Percentiles rank a stretch among this genome's conserved stretches.
phyloP scores from a whole-genome alignment of 1,140 invertebrate species.

The Leptopilina boulardi region DNA sequence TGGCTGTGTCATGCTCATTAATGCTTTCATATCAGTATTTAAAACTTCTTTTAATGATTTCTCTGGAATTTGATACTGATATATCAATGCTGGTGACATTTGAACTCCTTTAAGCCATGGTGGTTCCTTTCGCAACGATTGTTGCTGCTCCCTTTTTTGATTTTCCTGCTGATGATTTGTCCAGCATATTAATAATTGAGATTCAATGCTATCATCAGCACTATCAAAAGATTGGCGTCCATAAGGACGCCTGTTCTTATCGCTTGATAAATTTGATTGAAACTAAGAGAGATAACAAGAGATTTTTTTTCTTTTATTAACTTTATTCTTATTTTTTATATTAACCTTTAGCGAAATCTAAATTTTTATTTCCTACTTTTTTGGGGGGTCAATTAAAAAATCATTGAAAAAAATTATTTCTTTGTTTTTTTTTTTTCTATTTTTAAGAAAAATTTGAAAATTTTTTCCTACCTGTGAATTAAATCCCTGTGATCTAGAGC shows the following conservation, averaged over 20 bases:
- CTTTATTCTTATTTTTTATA: neutral
- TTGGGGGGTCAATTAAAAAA: no score
- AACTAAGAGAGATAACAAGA: constrained; percentile 17
- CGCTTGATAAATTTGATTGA: constrained; percentile 9
- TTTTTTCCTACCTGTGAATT: constrained; percentile 32
- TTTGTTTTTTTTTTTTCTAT: neutral
- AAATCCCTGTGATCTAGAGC: constrained; percentile 59
- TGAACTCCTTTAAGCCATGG: constrained; percentile 81
- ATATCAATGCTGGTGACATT: constrained; percentile 82
- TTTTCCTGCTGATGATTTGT: constrained; percentile 44
- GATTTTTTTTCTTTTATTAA: constrained; percentile 31
- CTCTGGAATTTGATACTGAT: constrained; percentile 81
- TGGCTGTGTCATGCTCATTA: constrained; percentile 81
- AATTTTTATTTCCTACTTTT: neutral
- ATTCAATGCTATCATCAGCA: neutral
- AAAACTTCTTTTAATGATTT: constrained; percentile 81
- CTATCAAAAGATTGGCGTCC: constrained; percentile 14
- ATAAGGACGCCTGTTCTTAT: neutral
- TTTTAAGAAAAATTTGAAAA: neutral
- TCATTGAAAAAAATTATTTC: neutral
- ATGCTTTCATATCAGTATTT: constrained; percentile 78
- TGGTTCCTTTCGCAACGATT: constrained; percentile 72
- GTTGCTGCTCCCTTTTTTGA: neutral
- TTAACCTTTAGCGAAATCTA: neutral
- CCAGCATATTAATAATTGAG: constrained; percentile 1